phyloP scores from a whole-genome alignment of 2,113 vertebrate genomes.

The Pomatostomus ruficeps region DNA sequence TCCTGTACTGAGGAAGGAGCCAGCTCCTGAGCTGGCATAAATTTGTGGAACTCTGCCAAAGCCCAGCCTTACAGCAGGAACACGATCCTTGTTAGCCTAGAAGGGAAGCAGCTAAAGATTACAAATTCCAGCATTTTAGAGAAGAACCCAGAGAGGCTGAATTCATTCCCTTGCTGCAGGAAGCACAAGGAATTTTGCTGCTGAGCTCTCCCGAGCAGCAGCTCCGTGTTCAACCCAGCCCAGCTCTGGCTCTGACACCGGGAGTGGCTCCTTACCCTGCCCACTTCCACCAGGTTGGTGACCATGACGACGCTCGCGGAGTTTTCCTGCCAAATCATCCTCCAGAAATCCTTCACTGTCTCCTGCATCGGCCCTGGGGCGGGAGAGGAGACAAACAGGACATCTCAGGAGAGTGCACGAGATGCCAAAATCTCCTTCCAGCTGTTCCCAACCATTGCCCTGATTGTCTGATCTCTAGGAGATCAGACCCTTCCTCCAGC shows the following conservation, averaged over 20 bases:
- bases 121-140: neutral
- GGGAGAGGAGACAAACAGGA: constrained; percentile 2
- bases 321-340: constrained; percentile 99
- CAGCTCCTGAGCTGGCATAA: neutral
- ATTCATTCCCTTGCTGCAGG: neutral
- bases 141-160: neutral
- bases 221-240: fast-evolving
- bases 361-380: constrained; percentile 94
- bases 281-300: constrained; percentile 97
- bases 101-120: neutral
- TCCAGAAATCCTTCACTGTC: constrained; percentile 98
- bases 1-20: neutral
- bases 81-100: neutral
- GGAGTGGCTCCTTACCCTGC: constrained; percentile 82
- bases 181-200: neutral
- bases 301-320: constrained; percentile 97
- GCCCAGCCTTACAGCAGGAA: neutral
- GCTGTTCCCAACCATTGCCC: neutral
- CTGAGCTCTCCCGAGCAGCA: neutral
- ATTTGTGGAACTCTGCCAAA: neutral
- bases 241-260: neutral
- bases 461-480: no score
- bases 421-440: neutral
- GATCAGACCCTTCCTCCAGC: no score
- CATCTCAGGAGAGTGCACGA: neutral